These are phyloP conservation scores for Cataglyphis albicans DNA, from an alignment of 2,888 invertebrate genomes.

Conservation along the genomic window DNA sequence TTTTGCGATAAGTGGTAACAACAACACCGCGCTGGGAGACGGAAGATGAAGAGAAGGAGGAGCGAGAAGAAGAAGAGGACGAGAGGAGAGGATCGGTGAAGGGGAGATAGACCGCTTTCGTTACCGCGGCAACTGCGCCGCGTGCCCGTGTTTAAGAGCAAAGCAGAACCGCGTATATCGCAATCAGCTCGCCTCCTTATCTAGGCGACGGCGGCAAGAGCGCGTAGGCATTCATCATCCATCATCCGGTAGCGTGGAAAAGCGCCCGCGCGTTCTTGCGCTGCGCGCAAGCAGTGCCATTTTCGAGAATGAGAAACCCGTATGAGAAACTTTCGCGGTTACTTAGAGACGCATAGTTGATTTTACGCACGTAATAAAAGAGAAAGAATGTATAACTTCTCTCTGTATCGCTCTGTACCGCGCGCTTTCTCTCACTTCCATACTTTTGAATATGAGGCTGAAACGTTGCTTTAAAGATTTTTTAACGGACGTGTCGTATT, in stretches of 20 bases:
- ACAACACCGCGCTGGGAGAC: constrained; percentile 68
- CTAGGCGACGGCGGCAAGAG: constrained; percentile 76
- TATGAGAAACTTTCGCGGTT: constrained; percentile 7
- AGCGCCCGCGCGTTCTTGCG: constrained; percentile 76
- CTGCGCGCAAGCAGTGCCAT: constrained; percentile 8
- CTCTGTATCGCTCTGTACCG: neutral
- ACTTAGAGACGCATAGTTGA: neutral
- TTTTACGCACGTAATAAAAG: neutral
- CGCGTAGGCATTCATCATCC: constrained; percentile 80
- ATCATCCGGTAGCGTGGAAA: constrained; percentile 81
- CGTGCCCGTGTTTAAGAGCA: constrained; percentile 71
- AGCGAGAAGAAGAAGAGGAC: constrained; percentile 2
- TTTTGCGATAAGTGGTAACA: constrained; percentile 76
- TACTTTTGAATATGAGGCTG: neutral
- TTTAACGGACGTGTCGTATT: neutral
- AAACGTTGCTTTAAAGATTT: neutral
- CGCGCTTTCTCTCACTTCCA: neutral
- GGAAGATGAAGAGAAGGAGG: constrained; percentile 33
- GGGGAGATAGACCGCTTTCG: constrained; percentile 41
- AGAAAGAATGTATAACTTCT: neutral
- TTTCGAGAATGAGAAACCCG: neutral
- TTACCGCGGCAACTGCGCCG: constrained; percentile 60
- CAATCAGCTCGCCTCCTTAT: constrained; percentile 78
- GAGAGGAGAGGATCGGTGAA: neutral
- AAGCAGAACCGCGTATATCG: constrained; percentile 71